phyloP scores from a whole-genome alignment of 2,113 vertebrate genomes.

The Bujurquina vittata region DNA sequence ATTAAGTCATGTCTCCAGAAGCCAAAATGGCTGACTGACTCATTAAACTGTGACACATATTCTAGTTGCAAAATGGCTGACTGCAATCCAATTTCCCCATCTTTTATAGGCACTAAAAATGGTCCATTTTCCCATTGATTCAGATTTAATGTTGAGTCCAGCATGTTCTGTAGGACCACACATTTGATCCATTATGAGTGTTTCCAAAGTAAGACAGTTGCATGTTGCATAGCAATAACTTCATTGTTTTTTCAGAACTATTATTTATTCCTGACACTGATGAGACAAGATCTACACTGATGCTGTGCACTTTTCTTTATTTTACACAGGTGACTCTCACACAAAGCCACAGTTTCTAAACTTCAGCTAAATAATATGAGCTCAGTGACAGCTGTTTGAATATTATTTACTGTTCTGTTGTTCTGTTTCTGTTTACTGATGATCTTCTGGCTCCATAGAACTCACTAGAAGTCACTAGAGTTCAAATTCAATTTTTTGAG shows the following conservation, averaged over 20 bases:
- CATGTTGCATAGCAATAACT: background rate
- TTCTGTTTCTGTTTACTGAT: background rate
- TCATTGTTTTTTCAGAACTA: constrained; percentile 4
- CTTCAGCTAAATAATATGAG: background rate
- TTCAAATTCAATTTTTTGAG: background rate
- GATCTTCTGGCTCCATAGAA: background rate
- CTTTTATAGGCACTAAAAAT: constrained; percentile 34
- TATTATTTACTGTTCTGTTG: background rate
- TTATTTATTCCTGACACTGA: background rate
- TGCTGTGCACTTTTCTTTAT: background rate
- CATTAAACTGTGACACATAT: constrained; percentile 56
- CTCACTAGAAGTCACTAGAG: background rate
- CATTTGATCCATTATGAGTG: background rate
- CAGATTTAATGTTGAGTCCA: constrained; percentile 11
- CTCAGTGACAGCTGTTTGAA: background rate
- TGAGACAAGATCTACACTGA: background rate
- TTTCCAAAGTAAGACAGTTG: background rate
- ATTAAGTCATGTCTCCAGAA: constrained; percentile 61
- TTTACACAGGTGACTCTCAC: background rate
- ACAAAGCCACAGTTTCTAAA: background rate
- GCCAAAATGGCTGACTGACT: constrained; percentile 67
- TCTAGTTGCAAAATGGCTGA: constrained; percentile 62
- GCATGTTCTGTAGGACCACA: background rate
- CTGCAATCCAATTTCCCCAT: constrained; percentile 25
- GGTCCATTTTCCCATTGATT: background rate